These are phyloP conservation scores for Eueremaeus valkanovi DNA, from an alignment of 2,888 invertebrate genomes.

Conservation along the genomic window DNA sequence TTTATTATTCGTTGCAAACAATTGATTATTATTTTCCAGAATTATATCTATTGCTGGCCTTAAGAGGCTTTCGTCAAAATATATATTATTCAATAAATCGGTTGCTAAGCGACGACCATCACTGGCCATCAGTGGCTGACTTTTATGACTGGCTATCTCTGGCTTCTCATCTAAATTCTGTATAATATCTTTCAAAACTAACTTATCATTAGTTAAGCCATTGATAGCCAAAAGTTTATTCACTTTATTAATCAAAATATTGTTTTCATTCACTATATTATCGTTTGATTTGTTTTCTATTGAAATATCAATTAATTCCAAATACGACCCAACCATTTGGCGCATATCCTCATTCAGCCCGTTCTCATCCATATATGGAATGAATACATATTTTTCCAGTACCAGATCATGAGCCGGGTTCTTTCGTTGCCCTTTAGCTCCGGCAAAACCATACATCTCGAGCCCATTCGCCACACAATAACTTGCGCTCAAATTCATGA, in stretches of 20 bases:
- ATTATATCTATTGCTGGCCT: slow-evolving; percentile 8
- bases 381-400: slow-evolving; percentile 75
- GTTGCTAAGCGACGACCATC: background rate
- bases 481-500: background rate
- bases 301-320: background rate
- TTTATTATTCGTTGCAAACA: background rate
- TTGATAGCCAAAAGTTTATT: background rate
- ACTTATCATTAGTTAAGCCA: background rate
- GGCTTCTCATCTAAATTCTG: background rate
- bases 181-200: background rate
- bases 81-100: slow-evolving; percentile 6
- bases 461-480: background rate
- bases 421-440: slow-evolving; percentile 64
- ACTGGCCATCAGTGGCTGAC: background rate
- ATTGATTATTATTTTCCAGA: background rate
- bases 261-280: background rate
- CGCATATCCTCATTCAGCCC: background rate
- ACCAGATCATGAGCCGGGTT: slow-evolving; percentile 73
- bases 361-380: slow-evolving; percentile 60
- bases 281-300: background rate
- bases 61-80: background rate
- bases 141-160: too few relatives aligned
- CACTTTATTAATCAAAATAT: background rate
- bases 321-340: background rate
- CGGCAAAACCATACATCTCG: background rate